Evolutionary conservation across 1,140 invertebrate species (phyloP), one percentile per base, ranked within the genome.

Genomic region (Acromyrmex heyeri): DNA sequence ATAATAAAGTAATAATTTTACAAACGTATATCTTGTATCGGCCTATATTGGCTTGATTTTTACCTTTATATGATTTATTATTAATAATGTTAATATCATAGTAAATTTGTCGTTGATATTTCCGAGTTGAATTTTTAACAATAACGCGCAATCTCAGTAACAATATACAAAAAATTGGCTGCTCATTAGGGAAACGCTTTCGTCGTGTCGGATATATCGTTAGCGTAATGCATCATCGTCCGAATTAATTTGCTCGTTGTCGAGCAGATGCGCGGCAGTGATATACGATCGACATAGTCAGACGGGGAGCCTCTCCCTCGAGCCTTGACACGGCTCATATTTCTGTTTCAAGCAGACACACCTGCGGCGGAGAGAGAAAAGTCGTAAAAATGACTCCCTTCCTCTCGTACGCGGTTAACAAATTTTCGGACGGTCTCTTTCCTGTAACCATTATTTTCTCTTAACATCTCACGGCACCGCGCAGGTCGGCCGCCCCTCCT

Each of bases 371-470:
- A 87, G 6, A 38, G 34, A 38, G 34, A 38, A 38, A 38, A 85
- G 85, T 81, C 64, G 76, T 89, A 86, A 91, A 89, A 91, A 86
- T 89, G 48, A 55, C 50, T 69, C 59, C 50, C 81, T 88, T 87
- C 75, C 86, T 86, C 85, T 50, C 70, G 24, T 30, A 50, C 61
- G 59, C 57, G 69, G 86, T 88, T 90, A 90, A 88, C 88, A 90
- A 91, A 91, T 91, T 90, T 88, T 85, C 85, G 78, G 82, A 69
- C 77, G 69, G 48, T 34, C 10, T 59, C 30, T 59, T 90, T 55
- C 77, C 85, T 75, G 27, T 27, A 34, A 85, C 79, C 86, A 87
- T 88, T 88, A 90, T 88, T 91, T 88, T 79, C 61, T 48, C 55
- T 88, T 73, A 72, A 14, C 38, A 77, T 21, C 73, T 86, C 53